Base-by-base conservation (phyloP, 2,888 invertebrate species). In the Chironomus tentans region DNA sequence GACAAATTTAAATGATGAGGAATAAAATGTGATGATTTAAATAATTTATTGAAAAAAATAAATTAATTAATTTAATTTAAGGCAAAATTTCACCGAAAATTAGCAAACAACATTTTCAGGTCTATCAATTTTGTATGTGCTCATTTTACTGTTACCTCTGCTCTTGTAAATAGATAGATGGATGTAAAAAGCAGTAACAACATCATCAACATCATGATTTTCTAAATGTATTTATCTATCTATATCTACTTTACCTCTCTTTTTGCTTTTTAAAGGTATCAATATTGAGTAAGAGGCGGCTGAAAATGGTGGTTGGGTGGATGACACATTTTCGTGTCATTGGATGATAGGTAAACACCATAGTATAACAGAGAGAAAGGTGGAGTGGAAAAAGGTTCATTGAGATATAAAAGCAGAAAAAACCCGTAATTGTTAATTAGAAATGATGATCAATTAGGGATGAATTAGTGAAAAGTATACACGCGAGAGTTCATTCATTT, bases 51-150 rank as follows among this genome's bases (percentile, higher is more conserved):
- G 18, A 6, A 72, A 56, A 71, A n/a, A n/a, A n/a, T n/a, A n/a
- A n/a, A n/a, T n/a, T 71, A 56, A 72, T 46, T 72, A 62, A 72
- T 62, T 72, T 72, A 72, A 72, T 61, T 72, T 72, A 38, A 12
- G 62, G n/a, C 0, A 18, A 72, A 22, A 56, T 13, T 50, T 48
- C 21, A 56, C 56, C n/a, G 38, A 18, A 61, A 50, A 28, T 7
- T 24, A 62, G 56, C 72, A 61, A 62, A 62, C 61, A 72, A 22
- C 56, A 56, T 47, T 47, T 15, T 15, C 47, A 38, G 38, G 38
- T 38, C 38, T 38, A 38, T 38, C 10, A 38, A 38, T 10, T 38
- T 38, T 38, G 38, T 10, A 38, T 38, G 10, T 38, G 38, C 38
- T 38, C 38, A 38, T 38, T 38, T 38, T 38, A 38, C 38, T 38